phyloP scores from a whole-genome alignment of 2,888 invertebrate genomes.

The Brachypalpus laphriformis region DNA sequence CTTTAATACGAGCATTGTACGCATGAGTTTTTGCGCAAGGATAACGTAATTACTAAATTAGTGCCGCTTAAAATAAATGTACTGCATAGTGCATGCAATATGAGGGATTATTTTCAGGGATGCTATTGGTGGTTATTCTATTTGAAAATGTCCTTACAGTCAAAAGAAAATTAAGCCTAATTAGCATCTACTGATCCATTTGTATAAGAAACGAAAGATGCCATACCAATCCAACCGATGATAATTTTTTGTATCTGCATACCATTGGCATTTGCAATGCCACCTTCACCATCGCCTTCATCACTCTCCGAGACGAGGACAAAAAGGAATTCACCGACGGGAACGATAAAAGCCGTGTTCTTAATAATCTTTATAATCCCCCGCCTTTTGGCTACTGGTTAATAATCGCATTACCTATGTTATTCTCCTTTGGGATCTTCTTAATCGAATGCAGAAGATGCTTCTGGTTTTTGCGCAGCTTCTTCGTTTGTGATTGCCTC shows the following conservation, averaged over 20 bases:
- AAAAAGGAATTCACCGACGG: not conserved
- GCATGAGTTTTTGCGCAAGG: constrained; percentile 2
- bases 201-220: not conserved
- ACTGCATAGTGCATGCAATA: not conserved
- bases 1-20: not conserved
- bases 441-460: constrained; percentile 23
- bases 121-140: too few species aligned
- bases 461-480: constrained; percentile 36
- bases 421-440: not conserved
- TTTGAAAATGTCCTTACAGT: too few species aligned
- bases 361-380: not conserved
- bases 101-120: not conserved
- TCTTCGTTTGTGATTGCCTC: not conserved
- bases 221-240: not conserved
- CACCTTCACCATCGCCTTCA: not conserved
- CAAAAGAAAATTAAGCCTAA: too few species aligned
- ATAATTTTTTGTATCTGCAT: too few species aligned
- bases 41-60: constrained; percentile 47
- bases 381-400: not conserved
- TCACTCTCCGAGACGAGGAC: not conserved
- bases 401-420: constrained; percentile 11
- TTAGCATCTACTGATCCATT: not conserved
- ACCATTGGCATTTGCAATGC: not conserved
- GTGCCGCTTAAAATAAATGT: constrained; percentile 20
- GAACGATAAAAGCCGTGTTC: constrained; percentile 4